Evolutionary conservation across 2,888 invertebrate genomes (phyloP), one percentile per base, ranked within the genome.

Genomic region (Ophonus ardosiacus): DNA sequence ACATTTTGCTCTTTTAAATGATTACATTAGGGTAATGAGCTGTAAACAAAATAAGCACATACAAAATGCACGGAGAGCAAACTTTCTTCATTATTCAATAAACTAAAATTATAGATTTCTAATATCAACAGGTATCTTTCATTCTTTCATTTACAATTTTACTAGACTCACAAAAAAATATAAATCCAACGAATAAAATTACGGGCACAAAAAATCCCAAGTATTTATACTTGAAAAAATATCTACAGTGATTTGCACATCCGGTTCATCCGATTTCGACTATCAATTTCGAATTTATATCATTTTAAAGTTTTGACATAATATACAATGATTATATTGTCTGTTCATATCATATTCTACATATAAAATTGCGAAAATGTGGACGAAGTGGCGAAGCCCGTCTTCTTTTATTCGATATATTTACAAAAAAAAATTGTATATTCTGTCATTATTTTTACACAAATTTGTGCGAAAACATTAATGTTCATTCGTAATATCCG

Each of bases 161-260:
- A 68, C 24, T 38, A 24, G 13, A 31, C 13, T 0, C 68, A 15
- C n/a, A n/a, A n/a, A 51, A 74, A 74, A n/a, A 71, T 71, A 1
- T 7, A 71, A 71, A 31, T 65, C 31, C 31, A 31, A 63, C 21
- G 10, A 6, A 68, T 38, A 68, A 31, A 31, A 17, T 40, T 31
- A 68, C 7, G 15, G 18, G 43, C 13, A 74, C 18, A 74, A 18
- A 74, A 74, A 74, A 74, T 43, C 18, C 17, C 18, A 74, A 10
- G 13, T 15, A 24, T 51, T 38, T 43, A 74, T 15, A 74, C 40
- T 43, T 74, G 71, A 43, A 43, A 74, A 43, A 17, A 74, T 74
- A 74, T 74, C 71, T 74, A 74, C 43, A 38, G 15, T 38, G 71
- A 74, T 74, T 74, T 74, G 71, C 43, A 74, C 71, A 74, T 74